phyloP scores from a whole-genome alignment of 1,140 invertebrate genomes.

The Anadara kagoshimensis region DNA sequence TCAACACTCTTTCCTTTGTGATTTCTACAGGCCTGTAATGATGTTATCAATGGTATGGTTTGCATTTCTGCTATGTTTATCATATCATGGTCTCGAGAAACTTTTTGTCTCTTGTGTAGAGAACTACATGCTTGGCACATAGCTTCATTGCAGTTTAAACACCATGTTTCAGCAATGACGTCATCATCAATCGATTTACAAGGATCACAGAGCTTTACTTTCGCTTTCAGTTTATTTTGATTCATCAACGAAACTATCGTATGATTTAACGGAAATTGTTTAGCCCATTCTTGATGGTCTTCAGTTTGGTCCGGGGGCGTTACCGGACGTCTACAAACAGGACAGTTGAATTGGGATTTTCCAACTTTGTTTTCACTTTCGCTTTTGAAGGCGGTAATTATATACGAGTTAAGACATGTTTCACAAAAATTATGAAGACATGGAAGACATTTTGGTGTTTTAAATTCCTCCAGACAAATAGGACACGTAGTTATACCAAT shows the following conservation, averaged over 20 bases:
- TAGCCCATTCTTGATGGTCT: background rate
- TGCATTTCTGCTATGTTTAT: background rate
- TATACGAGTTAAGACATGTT: conserved; percentile 40
- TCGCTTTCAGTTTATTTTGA: background rate
- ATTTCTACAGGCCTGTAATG: background rate
- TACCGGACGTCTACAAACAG: background rate
- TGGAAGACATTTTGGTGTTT: conserved; percentile 50
- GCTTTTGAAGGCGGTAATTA: conserved; percentile 8
- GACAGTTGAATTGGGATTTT: background rate
- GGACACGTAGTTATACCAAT: conserved; percentile 19
- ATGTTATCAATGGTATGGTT: background rate
- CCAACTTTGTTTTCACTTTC: background rate
- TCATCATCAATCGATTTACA: background rate
- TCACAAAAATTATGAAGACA: conserved; percentile 59
- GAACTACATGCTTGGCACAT: conserved; percentile 6
- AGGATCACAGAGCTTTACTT: background rate
- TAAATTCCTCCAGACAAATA: conserved; percentile 45
- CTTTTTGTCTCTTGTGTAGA: background rate
- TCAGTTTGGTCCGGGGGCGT: background rate
- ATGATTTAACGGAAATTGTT: conserved; percentile 3
- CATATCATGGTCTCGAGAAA: conserved; percentile 6
- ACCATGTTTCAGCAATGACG: conserved; percentile 9
- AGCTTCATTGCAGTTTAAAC: conserved; percentile 5
- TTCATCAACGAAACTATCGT: background rate
- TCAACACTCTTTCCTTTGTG: conserved; percentile 12